Evolutionary conservation across 1,140 invertebrate species (phyloP).

Genomic region (Halyomorpha halys): DNA sequence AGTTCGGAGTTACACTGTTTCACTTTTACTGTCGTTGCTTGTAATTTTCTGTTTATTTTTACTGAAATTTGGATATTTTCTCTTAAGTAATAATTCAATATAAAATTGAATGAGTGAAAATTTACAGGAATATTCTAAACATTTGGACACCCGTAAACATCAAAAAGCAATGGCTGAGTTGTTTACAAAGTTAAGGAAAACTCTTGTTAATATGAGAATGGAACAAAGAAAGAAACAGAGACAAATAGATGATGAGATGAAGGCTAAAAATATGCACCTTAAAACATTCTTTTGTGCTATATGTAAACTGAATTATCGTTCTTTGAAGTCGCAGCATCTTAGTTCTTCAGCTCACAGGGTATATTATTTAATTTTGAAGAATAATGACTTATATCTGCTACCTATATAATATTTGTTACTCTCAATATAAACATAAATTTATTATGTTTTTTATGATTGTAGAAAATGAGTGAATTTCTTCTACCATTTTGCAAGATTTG

Average conservation of each 20-base stretch:
- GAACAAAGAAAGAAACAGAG: slow-evolving; percentile 61
- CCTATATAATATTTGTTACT: not conserved
- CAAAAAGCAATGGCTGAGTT: slow-evolving; percentile 57
- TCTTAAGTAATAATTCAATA: too few relatives aligned
- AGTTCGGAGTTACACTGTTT: too few relatives aligned
- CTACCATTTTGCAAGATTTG: slow-evolving; percentile 64
- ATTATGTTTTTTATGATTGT: slow-evolving; percentile 30
- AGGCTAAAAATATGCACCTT: slow-evolving; percentile 48
- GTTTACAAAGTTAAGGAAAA: slow-evolving; percentile 55
- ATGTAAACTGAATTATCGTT: slow-evolving; percentile 69
- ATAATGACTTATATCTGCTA: not conserved
- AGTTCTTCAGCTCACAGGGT: slow-evolving; percentile 54
- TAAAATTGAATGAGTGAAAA: too few relatives aligned
- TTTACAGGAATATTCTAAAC: slow-evolving; percentile 52
- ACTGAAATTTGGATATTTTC: too few relatives aligned
- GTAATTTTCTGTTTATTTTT: too few relatives aligned
- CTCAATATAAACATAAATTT: not conserved
- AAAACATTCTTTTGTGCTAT: slow-evolving; percentile 60
- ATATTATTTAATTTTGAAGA: not conserved
- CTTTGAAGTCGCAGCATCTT: slow-evolving; percentile 60
- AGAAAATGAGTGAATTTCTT: slow-evolving; percentile 70
- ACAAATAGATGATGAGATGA: slow-evolving; percentile 54
- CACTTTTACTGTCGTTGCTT: too few relatives aligned
- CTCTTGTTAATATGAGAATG: slow-evolving; percentile 58
- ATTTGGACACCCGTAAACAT: slow-evolving; percentile 56